Evolutionary conservation across 1,140 invertebrate species (phyloP).

Genomic region (Pentalonia nigronervosa): DNA sequence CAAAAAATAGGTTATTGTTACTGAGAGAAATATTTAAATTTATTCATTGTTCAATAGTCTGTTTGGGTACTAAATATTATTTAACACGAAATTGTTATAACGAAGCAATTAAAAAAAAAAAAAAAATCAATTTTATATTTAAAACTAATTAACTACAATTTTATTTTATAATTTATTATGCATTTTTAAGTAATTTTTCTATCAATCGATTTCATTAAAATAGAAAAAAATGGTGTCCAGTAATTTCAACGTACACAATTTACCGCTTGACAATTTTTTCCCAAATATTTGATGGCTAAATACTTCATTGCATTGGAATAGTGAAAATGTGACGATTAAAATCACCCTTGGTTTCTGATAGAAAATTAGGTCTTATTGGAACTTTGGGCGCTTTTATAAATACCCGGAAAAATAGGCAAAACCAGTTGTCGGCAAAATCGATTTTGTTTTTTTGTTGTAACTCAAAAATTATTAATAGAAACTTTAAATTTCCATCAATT

Average conservation of each 20-base stretch:
- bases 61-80: not conserved
- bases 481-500: not conserved
- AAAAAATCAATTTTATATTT: not conserved
- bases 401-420: not conserved
- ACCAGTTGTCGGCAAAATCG: too few relatives aligned
- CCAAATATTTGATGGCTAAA: not conserved
- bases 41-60: not conserved
- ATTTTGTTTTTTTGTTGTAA: too few relatives aligned
- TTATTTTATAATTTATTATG: too few relatives aligned
- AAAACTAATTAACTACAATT: not conserved
- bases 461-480: not conserved
- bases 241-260: not conserved
- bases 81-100: not conserved
- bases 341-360: not conserved
- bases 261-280: not conserved
- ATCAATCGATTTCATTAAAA: not conserved
- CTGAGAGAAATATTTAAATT: not conserved
- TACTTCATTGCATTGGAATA: not conserved
- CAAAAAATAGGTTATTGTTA: not conserved
- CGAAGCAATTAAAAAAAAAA: not conserved
- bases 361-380: not conserved
- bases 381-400: not conserved
- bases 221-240: not conserved
- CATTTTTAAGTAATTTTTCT: not conserved
- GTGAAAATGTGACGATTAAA: not conserved